Conservation (phyloP, 1,140 invertebrate genomes). For the Lordiphosa collinella region DNA sequence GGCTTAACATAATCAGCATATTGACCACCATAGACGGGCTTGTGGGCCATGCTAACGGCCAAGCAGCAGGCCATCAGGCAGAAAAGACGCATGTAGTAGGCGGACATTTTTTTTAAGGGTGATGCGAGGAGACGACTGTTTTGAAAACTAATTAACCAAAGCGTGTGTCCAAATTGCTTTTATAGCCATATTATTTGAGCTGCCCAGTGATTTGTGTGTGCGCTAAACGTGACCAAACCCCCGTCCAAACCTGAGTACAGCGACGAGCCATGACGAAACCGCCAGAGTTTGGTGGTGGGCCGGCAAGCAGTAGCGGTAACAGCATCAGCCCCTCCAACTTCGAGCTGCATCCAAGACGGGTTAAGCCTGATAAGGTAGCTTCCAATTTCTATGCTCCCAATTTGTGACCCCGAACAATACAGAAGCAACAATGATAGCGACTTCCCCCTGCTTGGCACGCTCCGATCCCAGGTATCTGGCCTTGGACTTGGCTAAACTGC, state of each 20-base stretch:
- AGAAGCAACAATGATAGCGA: slow-evolving; percentile 56
- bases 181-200: slow-evolving; percentile 66
- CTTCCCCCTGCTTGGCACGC: slow-evolving; percentile 61
- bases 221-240: slow-evolving; percentile 67
- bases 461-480: slow-evolving; percentile 53
- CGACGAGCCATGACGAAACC: slow-evolving; percentile 36
- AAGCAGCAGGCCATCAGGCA: slow-evolving; percentile 64
- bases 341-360: no score
- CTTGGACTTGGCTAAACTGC: slow-evolving; percentile 53
- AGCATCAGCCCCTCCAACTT: slow-evolving; percentile 10
- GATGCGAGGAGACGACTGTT: slow-evolving; percentile 57
- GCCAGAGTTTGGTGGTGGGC: slow-evolving; percentile 42
- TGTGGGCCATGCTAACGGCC: slow-evolving; percentile 30
- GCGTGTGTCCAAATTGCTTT: slow-evolving; percentile 74
- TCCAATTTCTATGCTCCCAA: slow-evolving; percentile 65
- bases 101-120: slow-evolving; percentile 34
- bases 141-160: slow-evolving; percentile 65
- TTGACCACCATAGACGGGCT: slow-evolving; percentile 11
- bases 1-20: slow-evolving; percentile 36
- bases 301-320: slow-evolving; percentile 15
- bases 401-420: slow-evolving; percentile 17
- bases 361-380: slow-evolving; percentile 20
- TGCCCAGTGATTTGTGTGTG: slow-evolving; percentile 61
- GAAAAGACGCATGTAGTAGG: slow-evolving; percentile 46
- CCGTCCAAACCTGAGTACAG: slow-evolving; percentile 16